Base-by-base conservation (phyloP, 2,113 vertebrate genomes). In the Pelmatolapia mariae region DNA sequence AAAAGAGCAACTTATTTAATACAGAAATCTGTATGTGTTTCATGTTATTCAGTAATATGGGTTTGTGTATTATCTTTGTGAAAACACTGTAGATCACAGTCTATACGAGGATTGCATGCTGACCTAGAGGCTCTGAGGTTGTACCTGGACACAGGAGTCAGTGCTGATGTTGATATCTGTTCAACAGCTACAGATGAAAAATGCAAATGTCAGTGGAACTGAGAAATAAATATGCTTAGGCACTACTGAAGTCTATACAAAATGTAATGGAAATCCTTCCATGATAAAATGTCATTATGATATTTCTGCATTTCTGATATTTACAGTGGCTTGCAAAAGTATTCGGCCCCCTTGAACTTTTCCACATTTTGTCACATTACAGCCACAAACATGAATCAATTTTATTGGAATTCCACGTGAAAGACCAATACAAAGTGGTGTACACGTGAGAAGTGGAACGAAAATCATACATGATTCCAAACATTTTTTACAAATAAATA, bases 151-250 rank as follows among this genome's bases (percentile, higher is more conserved):
- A 57, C 54, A 26, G 24, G 12, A 26, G 24, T 7, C 24, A 57
- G 56, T 57, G 56, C 56, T 29, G 56, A 13, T 57, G 24, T 57
- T 16, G 54, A 26, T 26, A 5, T 61, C 16, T 61, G 5, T 61
- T 16, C 63, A 68, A 40, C 7, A 68, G 63, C n/a, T 40, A 2
- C 2, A 0, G 11, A 24, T 38, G 33, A 66, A 66, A 66, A 66
- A 8, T 22, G 15, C 4, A 71, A 71, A 73, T 10, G 13, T 73
- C 68, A 45, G 22, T 40, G 22, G 12, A 0, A 71, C 1, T 6
- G 33, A 43, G n/a, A 0, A 71, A 16, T 22, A 13, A 8, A 43
- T n/a, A 24, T 1, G 0, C 18, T n/a, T 19, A 16, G 61, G 18
- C 31, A 66, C 33, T 12, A 1, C 61, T 66, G 2, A 0, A 66